Evolutionary conservation across 2,888 invertebrate species (phyloP).

Genomic region (Apotomis betuletana): DNA sequence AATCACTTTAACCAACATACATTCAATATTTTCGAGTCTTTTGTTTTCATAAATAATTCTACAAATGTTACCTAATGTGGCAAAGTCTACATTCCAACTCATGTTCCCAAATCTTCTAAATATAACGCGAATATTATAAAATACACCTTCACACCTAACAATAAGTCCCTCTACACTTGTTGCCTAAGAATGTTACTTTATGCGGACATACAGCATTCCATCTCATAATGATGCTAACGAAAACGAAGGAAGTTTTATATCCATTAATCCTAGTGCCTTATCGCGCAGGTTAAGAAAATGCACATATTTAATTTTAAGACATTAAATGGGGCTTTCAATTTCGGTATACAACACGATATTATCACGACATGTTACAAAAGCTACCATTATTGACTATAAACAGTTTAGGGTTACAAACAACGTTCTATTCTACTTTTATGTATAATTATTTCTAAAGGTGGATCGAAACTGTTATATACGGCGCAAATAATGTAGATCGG

Average conservation of each 20-base stretch:
- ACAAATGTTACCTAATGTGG: no score
- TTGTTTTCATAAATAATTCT: no score
- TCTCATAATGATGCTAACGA: background rate
- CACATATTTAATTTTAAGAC: slow-evolving; percentile 3
- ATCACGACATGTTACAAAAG: slow-evolving; percentile 15
- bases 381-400: slow-evolving; percentile 8
- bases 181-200: background rate
- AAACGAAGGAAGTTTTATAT: background rate
- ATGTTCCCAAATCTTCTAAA: no score
- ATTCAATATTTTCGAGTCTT: no score
- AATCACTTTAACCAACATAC: no score
- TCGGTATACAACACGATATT: slow-evolving; percentile 8
- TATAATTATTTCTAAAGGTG: background rate
- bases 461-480: background rate
- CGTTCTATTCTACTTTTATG: background rate
- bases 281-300: background rate
- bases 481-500: no score
- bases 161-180: no score
- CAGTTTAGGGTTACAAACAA: slow-evolving; percentile 2
- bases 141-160: no score
- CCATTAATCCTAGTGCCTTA: background rate
- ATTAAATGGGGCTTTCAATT: background rate
- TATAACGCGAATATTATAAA: no score
- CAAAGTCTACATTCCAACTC: no score
- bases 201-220: slow-evolving; percentile 15